A percentile compares a stretch with the other conserved stretches of the same genome.
These are phyloP conservation scores for Myzus persicae DNA, from an alignment of 1,140 invertebrate genomes.

Conservation along the genomic window DNA sequence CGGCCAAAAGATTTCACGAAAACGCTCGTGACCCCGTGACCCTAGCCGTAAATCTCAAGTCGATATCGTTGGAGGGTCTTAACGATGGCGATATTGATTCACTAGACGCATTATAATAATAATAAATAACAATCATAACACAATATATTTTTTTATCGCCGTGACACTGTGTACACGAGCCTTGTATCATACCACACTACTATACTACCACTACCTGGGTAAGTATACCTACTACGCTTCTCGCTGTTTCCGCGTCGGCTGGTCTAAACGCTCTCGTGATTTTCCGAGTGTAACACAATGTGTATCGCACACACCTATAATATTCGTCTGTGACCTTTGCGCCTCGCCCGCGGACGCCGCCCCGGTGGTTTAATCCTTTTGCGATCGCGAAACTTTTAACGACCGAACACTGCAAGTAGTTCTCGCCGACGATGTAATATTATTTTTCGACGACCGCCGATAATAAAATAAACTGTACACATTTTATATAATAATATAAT, in stretches of 20 bases:
- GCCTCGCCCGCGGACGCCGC: no score
- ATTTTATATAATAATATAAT: not conserved
- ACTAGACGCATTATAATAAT: not conserved
- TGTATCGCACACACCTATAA: not conserved
- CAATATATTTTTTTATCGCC: not conserved
- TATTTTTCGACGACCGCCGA: not conserved
- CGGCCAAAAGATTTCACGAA: not conserved
- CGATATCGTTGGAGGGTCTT: not conserved
- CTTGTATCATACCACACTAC: no score
- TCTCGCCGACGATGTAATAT: not conserved
- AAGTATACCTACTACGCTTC: no score
- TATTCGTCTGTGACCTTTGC: not conserved
- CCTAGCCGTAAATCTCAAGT: not conserved
- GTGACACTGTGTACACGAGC: no score
- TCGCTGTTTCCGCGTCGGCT: not conserved
- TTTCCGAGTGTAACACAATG: slow-evolving; percentile 16
- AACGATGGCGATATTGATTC: not conserved
- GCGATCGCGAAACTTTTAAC: slow-evolving; percentile 2
- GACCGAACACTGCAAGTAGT: not conserved
- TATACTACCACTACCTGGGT: no score
- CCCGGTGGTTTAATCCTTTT: not conserved
- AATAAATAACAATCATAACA: not conserved
- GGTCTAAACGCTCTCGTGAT: slow-evolving; percentile 23
- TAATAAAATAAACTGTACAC: not conserved
- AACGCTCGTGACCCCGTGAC: not conserved